phyloP scores from a whole-genome alignment of 2,113 vertebrate genomes.

The Centropus bengalensis region DNA sequence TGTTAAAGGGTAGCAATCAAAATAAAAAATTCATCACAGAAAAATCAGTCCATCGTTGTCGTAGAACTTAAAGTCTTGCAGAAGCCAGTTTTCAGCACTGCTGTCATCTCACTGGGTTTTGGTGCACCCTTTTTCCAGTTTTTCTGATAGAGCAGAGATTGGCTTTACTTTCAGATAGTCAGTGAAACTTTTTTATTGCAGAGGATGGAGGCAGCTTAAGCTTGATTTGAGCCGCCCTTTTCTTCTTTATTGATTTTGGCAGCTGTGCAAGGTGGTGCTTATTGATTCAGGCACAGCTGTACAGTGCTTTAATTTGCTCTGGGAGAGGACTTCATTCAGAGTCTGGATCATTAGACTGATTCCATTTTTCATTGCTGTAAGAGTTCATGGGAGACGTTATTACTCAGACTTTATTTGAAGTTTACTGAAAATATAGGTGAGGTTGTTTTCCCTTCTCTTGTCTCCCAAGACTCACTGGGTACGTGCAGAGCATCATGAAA shows the following conservation, averaged over 20 bases:
- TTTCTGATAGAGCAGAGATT: neutral
- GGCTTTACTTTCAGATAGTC: neutral
- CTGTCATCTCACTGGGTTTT: neutral
- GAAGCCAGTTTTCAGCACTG: neutral
- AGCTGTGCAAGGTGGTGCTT: neutral
- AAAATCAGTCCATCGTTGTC: neutral
- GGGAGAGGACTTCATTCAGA: neutral
- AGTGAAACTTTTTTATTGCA: neutral
- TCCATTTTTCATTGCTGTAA: neutral
- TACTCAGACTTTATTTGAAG: neutral
- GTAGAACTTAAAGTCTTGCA: neutral
- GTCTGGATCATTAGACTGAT: neutral
- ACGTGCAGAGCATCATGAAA: neutral
- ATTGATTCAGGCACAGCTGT: neutral
- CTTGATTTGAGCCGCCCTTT: neutral
- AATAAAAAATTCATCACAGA: neutral
- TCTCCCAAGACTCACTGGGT: neutral
- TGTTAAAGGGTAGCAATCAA: neutral
- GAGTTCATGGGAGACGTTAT: neutral
- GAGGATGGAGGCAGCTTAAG: neutral
- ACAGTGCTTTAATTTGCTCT: neutral
- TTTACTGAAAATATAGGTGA: neutral
- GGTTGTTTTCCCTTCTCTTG: neutral
- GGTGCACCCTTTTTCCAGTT: neutral
- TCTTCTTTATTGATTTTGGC: constrained; percentile 15